Percentiles rank a stretch among this genome's conserved stretches.
These are phyloP conservation scores for Drosophila pseudotakahashii DNA, from an alignment of 2,888 invertebrate genomes.

Conservation along the genomic window DNA sequence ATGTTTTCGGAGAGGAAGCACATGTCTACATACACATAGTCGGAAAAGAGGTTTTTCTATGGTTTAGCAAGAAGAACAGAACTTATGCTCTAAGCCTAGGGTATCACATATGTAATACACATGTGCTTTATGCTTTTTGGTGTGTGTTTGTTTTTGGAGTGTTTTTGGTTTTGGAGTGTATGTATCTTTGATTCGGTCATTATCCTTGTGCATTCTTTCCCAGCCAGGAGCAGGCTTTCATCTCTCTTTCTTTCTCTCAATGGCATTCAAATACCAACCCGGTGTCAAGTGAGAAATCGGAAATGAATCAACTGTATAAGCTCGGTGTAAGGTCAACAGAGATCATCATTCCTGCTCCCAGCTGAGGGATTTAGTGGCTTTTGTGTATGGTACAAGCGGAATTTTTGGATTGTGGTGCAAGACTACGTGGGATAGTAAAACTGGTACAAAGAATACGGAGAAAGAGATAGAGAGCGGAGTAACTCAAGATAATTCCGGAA, in stretches of 20 bases:
- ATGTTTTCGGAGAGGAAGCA: constrained; percentile 94
- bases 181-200: constrained; percentile 11
- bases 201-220: constrained; percentile 33
- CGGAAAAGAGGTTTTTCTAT: constrained; percentile 81
- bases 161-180: constrained; percentile 3
- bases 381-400: constrained; percentile 52
- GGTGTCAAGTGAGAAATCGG: constrained; percentile 60
- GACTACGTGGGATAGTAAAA: constrained; percentile 49
- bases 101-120: constrained; percentile 12
- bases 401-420: constrained; percentile 55
- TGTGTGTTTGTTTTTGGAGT: constrained; percentile 23
- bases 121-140: constrained; percentile 13
- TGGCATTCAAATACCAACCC: constrained; percentile 51
- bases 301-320: constrained; percentile 21
- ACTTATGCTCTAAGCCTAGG: constrained; percentile 42
- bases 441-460: constrained; percentile 55
- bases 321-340: constrained; percentile 50
- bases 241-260: constrained; percentile 42
- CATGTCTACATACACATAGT: constrained; percentile 86
- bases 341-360: constrained; percentile 81
- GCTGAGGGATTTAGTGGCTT: constrained; percentile 58
- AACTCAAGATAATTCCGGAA: constrained; percentile 83
- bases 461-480: constrained; percentile 56
- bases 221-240: constrained; percentile 45
- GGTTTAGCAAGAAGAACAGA: constrained; percentile 63